These are phyloP conservation scores for Xyrichtys novacula DNA, from an alignment of 2,797 vertebrate species.

Conservation along the genomic window DNA sequence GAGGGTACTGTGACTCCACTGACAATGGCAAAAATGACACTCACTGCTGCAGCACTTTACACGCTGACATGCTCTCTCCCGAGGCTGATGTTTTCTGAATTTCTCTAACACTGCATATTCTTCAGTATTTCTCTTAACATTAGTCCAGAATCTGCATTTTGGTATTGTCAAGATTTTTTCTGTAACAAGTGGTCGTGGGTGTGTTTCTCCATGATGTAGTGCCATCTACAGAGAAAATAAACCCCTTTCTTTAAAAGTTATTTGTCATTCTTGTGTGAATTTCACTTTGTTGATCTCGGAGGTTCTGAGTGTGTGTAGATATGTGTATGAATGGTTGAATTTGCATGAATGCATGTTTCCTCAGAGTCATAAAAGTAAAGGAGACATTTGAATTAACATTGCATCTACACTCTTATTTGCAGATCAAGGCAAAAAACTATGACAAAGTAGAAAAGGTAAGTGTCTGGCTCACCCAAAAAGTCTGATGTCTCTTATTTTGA, in stretches of 20 bases:
- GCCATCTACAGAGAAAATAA: conserved; percentile 71
- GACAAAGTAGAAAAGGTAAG: conserved; percentile 99
- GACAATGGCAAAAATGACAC: neutral
- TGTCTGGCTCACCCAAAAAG: conserved; percentile 41
- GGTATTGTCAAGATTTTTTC: neutral
- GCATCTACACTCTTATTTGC: conserved; percentile 86
- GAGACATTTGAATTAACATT: conserved; percentile 73
- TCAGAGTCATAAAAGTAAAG: conserved; percentile 22
- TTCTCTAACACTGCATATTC: neutral
- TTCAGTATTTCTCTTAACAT: neutral
- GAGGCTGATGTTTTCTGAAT: neutral
- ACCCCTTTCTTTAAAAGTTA: conserved; percentile 71
- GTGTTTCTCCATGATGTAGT: conserved; percentile 48
- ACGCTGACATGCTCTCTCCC: neutral
- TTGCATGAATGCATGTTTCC: conserved; percentile 73
- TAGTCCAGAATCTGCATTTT: conserved; percentile 2
- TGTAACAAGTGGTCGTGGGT: conserved; percentile 19
- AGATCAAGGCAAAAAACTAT: conserved; percentile 99
- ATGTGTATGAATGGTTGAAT: conserved; percentile 51
- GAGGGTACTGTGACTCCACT: conserved; percentile 10
- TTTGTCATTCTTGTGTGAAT: conserved; percentile 85
- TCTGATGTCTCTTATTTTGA: neutral
- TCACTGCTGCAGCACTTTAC: neutral
- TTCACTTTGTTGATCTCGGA: conserved; percentile 88
- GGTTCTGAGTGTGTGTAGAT: conserved; percentile 55